Evolutionary conservation across 2,888 invertebrate genomes (phyloP).

Genomic region (Eupsilia transversa): DNA sequence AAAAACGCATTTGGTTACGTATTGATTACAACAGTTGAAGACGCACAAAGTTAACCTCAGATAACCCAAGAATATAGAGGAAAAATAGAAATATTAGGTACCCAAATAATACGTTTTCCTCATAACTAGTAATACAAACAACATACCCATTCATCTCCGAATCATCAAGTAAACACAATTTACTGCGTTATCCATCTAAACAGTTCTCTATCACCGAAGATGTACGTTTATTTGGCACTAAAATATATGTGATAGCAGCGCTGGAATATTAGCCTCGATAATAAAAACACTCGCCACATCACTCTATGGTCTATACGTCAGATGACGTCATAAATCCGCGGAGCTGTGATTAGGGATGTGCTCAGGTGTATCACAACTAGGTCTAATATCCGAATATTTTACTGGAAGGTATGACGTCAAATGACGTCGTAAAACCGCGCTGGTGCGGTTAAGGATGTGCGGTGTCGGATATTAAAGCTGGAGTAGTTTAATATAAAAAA

Average conservation of each 20-base stretch:
- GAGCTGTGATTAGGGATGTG: slow-evolving; percentile 52
- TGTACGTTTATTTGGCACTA: slow-evolving; percentile 52
- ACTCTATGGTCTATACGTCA: slow-evolving; percentile 47
- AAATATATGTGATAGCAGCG: slow-evolving; percentile 48
- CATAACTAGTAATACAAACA: slow-evolving; percentile 14
- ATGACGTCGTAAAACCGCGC: slow-evolving; percentile 57
- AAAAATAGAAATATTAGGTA: not conserved
- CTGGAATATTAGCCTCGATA: slow-evolving; percentile 38
- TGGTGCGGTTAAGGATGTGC: slow-evolving; percentile 34
- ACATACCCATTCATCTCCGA: slow-evolving; percentile 13
- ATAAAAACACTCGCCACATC: slow-evolving; percentile 61
- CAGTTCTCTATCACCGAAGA: slow-evolving; percentile 41
- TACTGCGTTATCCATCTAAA: slow-evolving; percentile 34
- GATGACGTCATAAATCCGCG: slow-evolving; percentile 56
- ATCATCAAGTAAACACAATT: slow-evolving; percentile 42
- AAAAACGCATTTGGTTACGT: not conserved
- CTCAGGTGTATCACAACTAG: slow-evolving; percentile 41
- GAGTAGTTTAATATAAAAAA: slow-evolving; percentile 40
- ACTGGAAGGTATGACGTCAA: slow-evolving; percentile 16
- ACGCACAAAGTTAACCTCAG: not conserved
- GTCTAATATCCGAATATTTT: slow-evolving; percentile 42
- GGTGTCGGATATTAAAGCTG: slow-evolving; percentile 36
- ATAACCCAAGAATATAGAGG: not conserved
- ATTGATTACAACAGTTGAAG: not conserved
- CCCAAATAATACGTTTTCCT: not conserved